Percentiles rank a stretch among this genome's conserved stretches.
phyloP scores from a whole-genome alignment of 1,140 invertebrate genomes.

The Papilio glaucus region DNA sequence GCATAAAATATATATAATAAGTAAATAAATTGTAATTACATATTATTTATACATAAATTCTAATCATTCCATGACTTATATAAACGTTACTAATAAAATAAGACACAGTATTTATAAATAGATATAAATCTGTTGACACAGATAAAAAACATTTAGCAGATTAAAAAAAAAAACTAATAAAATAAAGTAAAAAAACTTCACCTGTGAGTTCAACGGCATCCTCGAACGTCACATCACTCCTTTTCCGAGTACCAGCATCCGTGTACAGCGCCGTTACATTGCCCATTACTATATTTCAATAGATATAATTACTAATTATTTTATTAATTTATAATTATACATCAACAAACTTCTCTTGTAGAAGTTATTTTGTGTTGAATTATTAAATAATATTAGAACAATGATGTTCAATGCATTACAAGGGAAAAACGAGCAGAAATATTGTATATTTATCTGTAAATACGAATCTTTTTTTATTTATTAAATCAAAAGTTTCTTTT shows the following conservation, averaged over 20 bases:
- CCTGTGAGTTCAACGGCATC: slow-evolving; percentile 72
- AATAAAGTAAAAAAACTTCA: slow-evolving; percentile 42
- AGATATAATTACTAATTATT: neutral
- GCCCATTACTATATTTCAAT: slow-evolving; percentile 14
- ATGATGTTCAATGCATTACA: neutral
- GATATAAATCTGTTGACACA: no score
- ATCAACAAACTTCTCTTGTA: neutral
- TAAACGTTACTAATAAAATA: no score
- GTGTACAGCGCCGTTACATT: slow-evolving; percentile 33
- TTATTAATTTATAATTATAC: slow-evolving; percentile 2
- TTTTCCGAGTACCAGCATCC: slow-evolving; percentile 50
- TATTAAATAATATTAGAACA: neutral
- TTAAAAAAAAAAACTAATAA: no score
- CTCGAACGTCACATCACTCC: slow-evolving; percentile 64
- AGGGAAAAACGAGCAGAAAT: neutral
- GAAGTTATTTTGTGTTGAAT: neutral
- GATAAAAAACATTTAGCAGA: no score
- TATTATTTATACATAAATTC: no score
- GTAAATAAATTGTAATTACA: no score
- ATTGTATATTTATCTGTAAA: no score
- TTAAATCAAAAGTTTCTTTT: neutral
- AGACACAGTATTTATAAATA: no score
- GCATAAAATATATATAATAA: no score
- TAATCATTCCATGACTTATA: no score
- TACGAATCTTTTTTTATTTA: neutral